Base-by-base conservation (phyloP, 92 coral and sea anemone species). In the Porites cylindrica region DNA sequence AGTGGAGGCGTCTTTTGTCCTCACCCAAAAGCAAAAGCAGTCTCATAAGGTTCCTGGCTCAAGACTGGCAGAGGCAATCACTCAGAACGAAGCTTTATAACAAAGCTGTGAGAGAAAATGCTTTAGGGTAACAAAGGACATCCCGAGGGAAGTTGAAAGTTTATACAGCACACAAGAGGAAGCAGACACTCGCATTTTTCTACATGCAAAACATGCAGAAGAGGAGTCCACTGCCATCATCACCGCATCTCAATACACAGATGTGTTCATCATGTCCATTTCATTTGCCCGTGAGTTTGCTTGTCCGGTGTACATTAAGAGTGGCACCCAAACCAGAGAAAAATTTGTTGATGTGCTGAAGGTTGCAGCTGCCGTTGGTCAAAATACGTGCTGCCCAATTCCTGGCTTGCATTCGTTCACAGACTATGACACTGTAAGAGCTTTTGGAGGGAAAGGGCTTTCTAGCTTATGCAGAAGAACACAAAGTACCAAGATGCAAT, bases 401-500 rank as follows among this genome's bases (percentile, higher is more conserved):
- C 82, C 79, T 70, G 93, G 90, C 24, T 16, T 90, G 72, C 90
- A 90, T 72, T 72, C 91, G 7, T 90, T 79, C 83, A 81, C 91
- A 23, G 93, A 88, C 63, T 86, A 85, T 69, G 80, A 86, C 83
- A 74, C 93, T 26, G 87, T 81, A 11, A 86, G 91, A 18, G 90
- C 93, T 10, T 90, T 86, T 75, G 87, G 78, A 26, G 93, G 90
- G 54, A 90, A 58, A 75, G 93, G 87, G 86, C 91, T 19, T 54
- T 88, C 63, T 87, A 82, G 77, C 75, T 82, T 7, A 8, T 70
- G 80, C 80, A 78, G 67, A 71, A 80, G 71, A 63, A 89, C 80
- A 68, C 59, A 63, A 84, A 60, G 74, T 84, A 84, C 82, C 89
- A 73, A 82, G 88, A 91, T 43, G 88, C 91, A 77, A 67, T 80